Evolutionary conservation across 2,888 invertebrate species (phyloP).

Genomic region (Phalangium opilio): DNA sequence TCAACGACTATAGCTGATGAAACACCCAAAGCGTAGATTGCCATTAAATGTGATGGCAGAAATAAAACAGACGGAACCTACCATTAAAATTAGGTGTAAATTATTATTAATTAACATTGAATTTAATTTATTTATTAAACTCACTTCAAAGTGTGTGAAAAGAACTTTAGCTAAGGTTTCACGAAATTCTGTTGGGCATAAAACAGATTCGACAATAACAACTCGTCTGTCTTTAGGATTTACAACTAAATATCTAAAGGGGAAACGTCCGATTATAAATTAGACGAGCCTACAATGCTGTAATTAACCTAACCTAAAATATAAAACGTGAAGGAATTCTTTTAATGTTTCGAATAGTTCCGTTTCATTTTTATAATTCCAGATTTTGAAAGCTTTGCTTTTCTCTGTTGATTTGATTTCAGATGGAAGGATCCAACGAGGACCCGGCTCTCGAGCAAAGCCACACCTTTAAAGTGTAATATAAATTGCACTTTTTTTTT

Average conservation of each 20-base stretch:
- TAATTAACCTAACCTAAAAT: constrained; percentile 52
- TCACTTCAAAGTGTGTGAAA: constrained; percentile 82
- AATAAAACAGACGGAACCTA: constrained; percentile 60
- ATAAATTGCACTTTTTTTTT: background rate
- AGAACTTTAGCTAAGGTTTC: constrained; percentile 78
- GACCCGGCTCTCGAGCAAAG: constrained; percentile 74
- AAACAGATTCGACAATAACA: constrained; percentile 75
- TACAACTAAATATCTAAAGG: constrained; percentile 63
- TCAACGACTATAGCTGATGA: constrained; percentile 69
- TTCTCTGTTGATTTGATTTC: constrained; percentile 52
- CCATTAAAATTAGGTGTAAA: constrained; percentile 13
- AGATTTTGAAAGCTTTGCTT: constrained; percentile 30
- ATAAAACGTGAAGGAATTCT: constrained; percentile 70
- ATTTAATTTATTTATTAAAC: constrained; percentile 9
- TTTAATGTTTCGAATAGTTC: constrained; percentile 69
- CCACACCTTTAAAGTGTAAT: constrained; percentile 51
- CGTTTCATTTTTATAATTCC: constrained; percentile 25
- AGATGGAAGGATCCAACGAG: constrained; percentile 70
- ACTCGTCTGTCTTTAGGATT: constrained; percentile 87
- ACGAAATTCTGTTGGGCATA: constrained; percentile 63
- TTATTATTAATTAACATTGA: too few species aligned
- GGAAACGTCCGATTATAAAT: too few species aligned
- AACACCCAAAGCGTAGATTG: constrained; percentile 64
- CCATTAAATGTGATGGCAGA: constrained; percentile 69
- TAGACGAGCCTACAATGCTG: too few species aligned